Conservation (phyloP, 2,113 vertebrate species). For the Corydoras sp. region DNA sequence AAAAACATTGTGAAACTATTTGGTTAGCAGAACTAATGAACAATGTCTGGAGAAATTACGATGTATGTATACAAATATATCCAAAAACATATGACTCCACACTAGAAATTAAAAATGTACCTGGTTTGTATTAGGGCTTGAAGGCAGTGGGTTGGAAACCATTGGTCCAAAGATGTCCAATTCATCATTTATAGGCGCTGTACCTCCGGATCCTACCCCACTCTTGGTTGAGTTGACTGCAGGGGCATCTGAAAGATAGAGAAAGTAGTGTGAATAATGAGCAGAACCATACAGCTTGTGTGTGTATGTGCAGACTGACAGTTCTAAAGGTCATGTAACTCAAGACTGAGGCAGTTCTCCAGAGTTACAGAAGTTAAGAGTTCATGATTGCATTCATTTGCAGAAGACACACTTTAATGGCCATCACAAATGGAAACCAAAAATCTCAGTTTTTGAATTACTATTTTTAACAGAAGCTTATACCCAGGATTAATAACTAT, state of each 20-base stretch:
- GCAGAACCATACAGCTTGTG: too few relatives aligned
- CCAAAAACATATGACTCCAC: not conserved
- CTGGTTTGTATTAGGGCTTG: constrained; percentile 59
- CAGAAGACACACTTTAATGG: not conserved
- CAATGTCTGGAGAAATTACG: not conserved
- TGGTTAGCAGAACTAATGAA: not conserved
- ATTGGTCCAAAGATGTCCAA: constrained; percentile 96
- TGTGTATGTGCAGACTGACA: not conserved
- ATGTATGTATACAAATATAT: not conserved
- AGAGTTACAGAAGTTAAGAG: not conserved
- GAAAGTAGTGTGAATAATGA: not conserved
- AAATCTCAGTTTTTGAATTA: too few relatives aligned
- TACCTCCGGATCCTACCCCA: constrained; percentile 56
- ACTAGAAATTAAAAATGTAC: constrained; percentile 4
- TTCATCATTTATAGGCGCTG: constrained; percentile 73
- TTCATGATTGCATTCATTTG: constrained; percentile 2
- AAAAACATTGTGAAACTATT: too few relatives aligned
- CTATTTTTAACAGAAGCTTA: too few relatives aligned
- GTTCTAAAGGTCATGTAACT: constrained; percentile 20
- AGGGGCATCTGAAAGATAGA: constrained; percentile 72
- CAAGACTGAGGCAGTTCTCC: constrained; percentile 2
- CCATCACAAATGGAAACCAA: not conserved
- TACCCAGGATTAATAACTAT: too few relatives aligned
- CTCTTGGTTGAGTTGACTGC: constrained; percentile 66
- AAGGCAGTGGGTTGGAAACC: constrained; percentile 93